Conservation (phyloP, 1,140 invertebrate species). For the Pseudobourletiella spinata region DNA sequence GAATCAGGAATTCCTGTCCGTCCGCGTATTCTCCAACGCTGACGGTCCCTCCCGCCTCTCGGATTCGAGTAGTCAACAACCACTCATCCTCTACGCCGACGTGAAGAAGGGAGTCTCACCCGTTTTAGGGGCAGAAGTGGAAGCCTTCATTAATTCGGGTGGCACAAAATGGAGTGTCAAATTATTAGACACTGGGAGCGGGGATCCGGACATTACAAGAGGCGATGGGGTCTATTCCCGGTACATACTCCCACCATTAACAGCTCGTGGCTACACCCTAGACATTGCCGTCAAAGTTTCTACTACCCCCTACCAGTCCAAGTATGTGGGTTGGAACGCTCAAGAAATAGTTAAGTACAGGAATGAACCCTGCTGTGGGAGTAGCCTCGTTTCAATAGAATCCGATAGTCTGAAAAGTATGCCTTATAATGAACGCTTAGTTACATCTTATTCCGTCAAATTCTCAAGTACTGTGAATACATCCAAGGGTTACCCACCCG, state of each 20-base stretch:
- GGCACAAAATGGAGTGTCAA: constrained; percentile 23
- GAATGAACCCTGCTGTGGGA: constrained; percentile 23
- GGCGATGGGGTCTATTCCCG: constrained; percentile 57
- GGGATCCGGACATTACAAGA: constrained; percentile 55
- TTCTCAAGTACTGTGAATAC: constrained; percentile 18
- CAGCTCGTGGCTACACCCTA: constrained; percentile 13
- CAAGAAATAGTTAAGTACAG: neutral
- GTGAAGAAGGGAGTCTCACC: constrained; percentile 42
- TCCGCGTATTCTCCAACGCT: constrained; percentile 31
- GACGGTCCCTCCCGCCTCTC: constrained; percentile 16
- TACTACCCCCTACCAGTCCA: constrained; percentile 27
- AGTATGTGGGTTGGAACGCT: constrained; percentile 17
- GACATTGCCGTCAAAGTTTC: constrained; percentile 31
- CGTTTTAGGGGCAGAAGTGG: constrained; percentile 31
- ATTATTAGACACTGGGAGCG: constrained; percentile 52
- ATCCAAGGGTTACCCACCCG: constrained; percentile 23
- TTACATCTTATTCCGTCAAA: constrained; percentile 31
- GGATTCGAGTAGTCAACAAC: constrained; percentile 19
- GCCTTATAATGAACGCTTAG: constrained; percentile 33
- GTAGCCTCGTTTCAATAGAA: constrained; percentile 2
- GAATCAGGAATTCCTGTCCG: constrained; percentile 18
- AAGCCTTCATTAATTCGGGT: constrained; percentile 18
- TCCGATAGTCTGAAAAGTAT: constrained; percentile 22
- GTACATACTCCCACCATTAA: constrained; percentile 46
- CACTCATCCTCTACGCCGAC: constrained; percentile 37